Conservation (phyloP, 2,888 invertebrate species). For the Chrysotoxum bicinctum region DNA sequence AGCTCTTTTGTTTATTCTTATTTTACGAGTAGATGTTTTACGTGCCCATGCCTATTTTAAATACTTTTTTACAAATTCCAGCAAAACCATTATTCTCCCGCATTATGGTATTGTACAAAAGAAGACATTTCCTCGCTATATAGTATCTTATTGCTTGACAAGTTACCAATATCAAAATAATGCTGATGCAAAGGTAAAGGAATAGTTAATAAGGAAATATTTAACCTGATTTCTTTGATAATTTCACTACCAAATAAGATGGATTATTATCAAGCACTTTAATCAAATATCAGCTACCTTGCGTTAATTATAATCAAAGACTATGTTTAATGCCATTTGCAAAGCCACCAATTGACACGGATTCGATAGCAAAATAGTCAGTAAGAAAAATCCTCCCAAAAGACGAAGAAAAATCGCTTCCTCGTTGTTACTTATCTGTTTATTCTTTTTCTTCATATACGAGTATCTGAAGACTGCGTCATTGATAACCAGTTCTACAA, state of each 20-base stretch:
- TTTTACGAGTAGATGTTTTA: too few relatives aligned
- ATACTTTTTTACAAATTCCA: too few relatives aligned
- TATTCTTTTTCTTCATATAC: background rate
- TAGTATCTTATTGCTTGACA: too few relatives aligned
- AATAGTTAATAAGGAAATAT: background rate
- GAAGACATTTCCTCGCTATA: too few relatives aligned
- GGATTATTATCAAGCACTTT: constrained; percentile 2
- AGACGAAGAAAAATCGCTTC: constrained; percentile 41
- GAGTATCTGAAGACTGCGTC: constrained; percentile 14
- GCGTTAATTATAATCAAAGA: constrained; percentile 12
- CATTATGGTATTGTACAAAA: too few relatives aligned
- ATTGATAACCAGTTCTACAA: constrained; percentile 25
- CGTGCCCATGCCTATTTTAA: too few relatives aligned
- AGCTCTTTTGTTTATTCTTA: too few relatives aligned
- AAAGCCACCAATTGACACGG: constrained; percentile 57
- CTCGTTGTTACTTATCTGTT: constrained; percentile 33
- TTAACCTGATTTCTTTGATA: background rate
- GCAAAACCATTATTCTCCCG: too few relatives aligned
- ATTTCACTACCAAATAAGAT: constrained; percentile 18
- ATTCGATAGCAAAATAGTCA: constrained; percentile 23
- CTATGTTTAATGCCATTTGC: constrained; percentile 29
- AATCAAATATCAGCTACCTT: constrained; percentile 1
- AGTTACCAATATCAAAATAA: background rate
- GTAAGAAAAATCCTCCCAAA: constrained; percentile 33
- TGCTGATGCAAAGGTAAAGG: background rate